A percentile compares a stretch with the other conserved stretches of the same genome.
These are phyloP conservation scores for Capreolus pygargus DNA, from an alignment of 2,113 vertebrate species.

Conservation along the genomic window DNA sequence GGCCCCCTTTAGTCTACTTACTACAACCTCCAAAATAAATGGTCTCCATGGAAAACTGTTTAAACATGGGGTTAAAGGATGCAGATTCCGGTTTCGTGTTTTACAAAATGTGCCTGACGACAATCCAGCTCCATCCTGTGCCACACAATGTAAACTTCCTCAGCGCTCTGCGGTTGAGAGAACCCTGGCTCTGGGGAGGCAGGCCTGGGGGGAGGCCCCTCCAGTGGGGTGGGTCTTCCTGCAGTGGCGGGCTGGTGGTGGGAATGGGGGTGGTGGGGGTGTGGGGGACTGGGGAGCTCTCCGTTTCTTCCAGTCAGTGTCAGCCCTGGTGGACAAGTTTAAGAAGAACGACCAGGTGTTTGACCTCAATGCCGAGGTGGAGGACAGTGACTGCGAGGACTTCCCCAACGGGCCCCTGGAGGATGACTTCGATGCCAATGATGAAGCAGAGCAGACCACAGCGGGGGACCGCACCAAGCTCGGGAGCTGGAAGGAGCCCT, in stretches of 20 bases:
- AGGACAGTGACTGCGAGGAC: conserved; percentile 75
- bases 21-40: conserved; percentile 54
- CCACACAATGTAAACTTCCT: conserved; percentile 30
- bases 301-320: conserved; percentile 83
- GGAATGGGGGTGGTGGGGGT: no score
- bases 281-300: neutral
- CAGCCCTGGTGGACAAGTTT: conserved; percentile 90
- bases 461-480: conserved; percentile 61
- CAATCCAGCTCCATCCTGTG: conserved; percentile 39
- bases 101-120: conserved; percentile 12
- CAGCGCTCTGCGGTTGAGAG: neutral
- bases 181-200: neutral
- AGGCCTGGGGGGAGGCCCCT: neutral
- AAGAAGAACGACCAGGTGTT: conserved; percentile 90
- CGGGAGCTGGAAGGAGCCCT: conserved; percentile 51
- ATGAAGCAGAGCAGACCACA: conserved; percentile 73
- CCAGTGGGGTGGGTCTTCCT: neutral
- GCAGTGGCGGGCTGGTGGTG: neutral
- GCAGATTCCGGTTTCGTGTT: conserved; percentile 36
- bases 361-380: conserved; percentile 83
- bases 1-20: conserved; percentile 58
- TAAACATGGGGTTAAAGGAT: conserved; percentile 54
- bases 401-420: conserved; percentile 54
- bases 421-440: conserved; percentile 81
- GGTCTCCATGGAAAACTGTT: conserved; percentile 55